Conservation (phyloP, 2,797 vertebrate species). For the Enteromius trimaculatus region DNA sequence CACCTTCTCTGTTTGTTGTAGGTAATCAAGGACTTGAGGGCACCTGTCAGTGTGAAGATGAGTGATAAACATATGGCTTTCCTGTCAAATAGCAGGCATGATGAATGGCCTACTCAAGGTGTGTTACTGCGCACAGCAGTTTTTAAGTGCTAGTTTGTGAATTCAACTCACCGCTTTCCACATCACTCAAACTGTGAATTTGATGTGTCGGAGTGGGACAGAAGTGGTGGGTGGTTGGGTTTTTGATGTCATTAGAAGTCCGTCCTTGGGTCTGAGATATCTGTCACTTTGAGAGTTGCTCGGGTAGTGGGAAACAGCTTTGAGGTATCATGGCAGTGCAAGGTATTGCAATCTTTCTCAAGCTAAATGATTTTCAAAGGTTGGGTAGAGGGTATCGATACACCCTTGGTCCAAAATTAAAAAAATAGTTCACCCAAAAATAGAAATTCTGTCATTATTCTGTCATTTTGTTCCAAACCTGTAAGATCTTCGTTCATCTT, state of each 20-base stretch:
- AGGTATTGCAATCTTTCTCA: slow-evolving; percentile 74
- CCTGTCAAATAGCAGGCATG: slow-evolving; percentile 32
- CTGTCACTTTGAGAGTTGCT: slow-evolving; percentile 72
- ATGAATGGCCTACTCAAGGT: slow-evolving; percentile 28
- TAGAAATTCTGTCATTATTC: background rate
- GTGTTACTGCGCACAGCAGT: slow-evolving; percentile 7
- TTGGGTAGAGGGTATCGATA: slow-evolving; percentile 43
- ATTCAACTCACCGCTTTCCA: slow-evolving; percentile 33
- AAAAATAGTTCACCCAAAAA: background rate
- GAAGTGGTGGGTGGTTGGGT: slow-evolving; percentile 59
- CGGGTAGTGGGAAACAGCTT: slow-evolving; percentile 74
- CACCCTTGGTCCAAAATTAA: background rate
- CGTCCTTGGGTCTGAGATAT: slow-evolving; percentile 75
- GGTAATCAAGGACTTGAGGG: slow-evolving; percentile 35
- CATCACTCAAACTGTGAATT: slow-evolving; percentile 54
- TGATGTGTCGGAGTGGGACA: slow-evolving; percentile 62
- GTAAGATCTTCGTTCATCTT: background rate
- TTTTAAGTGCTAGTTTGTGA: slow-evolving; percentile 39
- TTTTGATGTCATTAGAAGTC: slow-evolving; percentile 70
- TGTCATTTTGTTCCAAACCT: background rate
- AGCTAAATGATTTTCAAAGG: slow-evolving; percentile 63
- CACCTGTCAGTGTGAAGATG: slow-evolving; percentile 6
- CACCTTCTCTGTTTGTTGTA: slow-evolving; percentile 16
- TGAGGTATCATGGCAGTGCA: slow-evolving; percentile 68
- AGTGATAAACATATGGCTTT: slow-evolving; percentile 51